Conservation (phyloP, 2,888 invertebrate genomes). For the Macroteleia sp. region DNA sequence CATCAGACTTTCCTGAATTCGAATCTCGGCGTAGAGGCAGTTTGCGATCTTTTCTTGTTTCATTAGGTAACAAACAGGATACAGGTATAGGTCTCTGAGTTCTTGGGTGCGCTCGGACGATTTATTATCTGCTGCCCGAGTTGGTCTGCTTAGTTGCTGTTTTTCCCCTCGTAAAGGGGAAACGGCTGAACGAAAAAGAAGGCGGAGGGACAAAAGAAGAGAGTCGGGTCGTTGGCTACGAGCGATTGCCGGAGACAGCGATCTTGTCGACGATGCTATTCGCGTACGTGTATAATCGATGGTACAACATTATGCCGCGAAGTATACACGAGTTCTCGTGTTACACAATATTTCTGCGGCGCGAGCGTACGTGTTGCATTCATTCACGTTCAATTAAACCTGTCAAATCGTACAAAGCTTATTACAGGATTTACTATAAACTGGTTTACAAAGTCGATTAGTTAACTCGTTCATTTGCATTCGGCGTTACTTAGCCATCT, state of each 20-base stretch:
- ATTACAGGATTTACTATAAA: slow-evolving; percentile 40
- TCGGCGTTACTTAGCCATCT: slow-evolving; percentile 17
- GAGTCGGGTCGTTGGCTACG: slow-evolving; percentile 54
- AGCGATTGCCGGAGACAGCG: slow-evolving; percentile 68
- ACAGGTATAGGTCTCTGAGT: slow-evolving; percentile 71
- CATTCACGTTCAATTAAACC: slow-evolving; percentile 50
- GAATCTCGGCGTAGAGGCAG: slow-evolving; percentile 70
- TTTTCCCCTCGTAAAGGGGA: slow-evolving; percentile 68
- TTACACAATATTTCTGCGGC: slow-evolving; percentile 47
- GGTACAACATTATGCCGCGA: slow-evolving; percentile 33
- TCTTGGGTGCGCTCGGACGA: slow-evolving; percentile 52
- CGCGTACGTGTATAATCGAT: slow-evolving; percentile 46
- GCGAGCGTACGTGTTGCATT: slow-evolving; percentile 31
- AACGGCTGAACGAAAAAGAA: slow-evolving; percentile 59
- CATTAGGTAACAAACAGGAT: slow-evolving; percentile 75
- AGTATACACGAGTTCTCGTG: slow-evolving; percentile 41
- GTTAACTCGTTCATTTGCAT: slow-evolving; percentile 36
- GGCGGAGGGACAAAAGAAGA: slow-evolving; percentile 24
- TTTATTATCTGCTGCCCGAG: slow-evolving; percentile 63
- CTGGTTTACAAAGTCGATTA: slow-evolving; percentile 38
- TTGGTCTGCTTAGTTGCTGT: slow-evolving; percentile 73
- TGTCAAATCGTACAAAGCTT: slow-evolving; percentile 46
- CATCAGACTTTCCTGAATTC: slow-evolving; percentile 67
- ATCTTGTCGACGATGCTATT: slow-evolving; percentile 48
- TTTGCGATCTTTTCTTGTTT: slow-evolving; percentile 63